phyloP scores from a whole-genome alignment of 2,113 vertebrate species.

The Esox niger region DNA sequence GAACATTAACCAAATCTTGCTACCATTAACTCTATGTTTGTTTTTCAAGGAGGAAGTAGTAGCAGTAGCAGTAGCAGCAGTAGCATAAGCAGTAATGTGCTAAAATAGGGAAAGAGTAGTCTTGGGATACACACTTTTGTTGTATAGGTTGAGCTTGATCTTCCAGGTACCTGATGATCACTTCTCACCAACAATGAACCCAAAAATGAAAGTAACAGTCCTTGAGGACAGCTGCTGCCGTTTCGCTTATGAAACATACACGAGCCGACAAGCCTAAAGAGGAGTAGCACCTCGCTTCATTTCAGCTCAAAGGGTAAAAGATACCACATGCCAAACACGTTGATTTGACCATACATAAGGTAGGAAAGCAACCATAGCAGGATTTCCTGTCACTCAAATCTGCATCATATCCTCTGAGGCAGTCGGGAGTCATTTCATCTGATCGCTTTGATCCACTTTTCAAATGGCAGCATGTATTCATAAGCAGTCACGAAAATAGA shows the following conservation, averaged over 20 bases:
- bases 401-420: neutral
- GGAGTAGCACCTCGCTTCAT: slow-evolving; percentile 2
- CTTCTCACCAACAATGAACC: neutral
- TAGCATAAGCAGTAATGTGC: no score
- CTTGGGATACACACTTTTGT: neutral
- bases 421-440: neutral
- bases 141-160: no score
- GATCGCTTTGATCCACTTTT: neutral
- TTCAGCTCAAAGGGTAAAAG: neutral
- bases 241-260: slow-evolving; percentile 1
- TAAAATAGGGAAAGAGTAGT: no score
- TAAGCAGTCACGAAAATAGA: neutral
- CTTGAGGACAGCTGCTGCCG: neutral
- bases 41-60: no score
- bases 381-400: neutral
- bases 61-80: no score
- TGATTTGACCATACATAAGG: neutral
- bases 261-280: slow-evolving; percentile 5
- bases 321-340: neutral
- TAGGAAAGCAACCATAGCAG: neutral
- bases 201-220: neutral
- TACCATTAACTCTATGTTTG: no score
- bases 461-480: neutral
- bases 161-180: neutral
- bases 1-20: no score